A percentile compares a stretch with the other conserved stretches of the same genome.
Conservation (phyloP, 2,113 vertebrate genomes). For the Tachysurus vachellii region DNA sequence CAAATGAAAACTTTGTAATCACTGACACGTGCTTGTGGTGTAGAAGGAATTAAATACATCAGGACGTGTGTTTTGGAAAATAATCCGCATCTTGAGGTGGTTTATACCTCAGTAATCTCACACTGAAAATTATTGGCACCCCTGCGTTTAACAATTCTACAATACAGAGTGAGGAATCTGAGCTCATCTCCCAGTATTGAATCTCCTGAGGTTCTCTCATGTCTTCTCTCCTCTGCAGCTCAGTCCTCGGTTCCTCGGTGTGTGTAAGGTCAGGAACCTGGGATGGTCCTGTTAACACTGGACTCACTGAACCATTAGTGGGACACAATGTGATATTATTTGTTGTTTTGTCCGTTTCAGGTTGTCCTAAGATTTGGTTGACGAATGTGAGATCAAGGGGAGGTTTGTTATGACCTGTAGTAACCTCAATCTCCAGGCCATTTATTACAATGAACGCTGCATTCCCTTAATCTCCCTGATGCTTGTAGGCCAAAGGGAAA, state of each 20-base stretch:
- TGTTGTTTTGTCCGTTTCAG: background rate
- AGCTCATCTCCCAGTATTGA: background rate
- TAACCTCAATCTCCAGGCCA: background rate
- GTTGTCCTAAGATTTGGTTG: background rate
- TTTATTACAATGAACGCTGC: background rate
- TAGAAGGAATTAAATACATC: background rate
- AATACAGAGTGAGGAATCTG: background rate
- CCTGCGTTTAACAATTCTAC: background rate
- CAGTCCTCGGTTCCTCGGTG: background rate
- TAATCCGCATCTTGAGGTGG: background rate
- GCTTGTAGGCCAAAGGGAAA: constrained; percentile 24
- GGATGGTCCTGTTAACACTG: background rate
- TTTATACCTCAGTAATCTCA: background rate
- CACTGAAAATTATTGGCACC: background rate
- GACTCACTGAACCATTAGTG: background rate
- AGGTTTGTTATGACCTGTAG: background rate
- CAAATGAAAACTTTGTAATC: background rate
- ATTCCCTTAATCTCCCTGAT: background rate
- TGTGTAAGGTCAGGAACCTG: background rate
- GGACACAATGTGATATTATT: too few relatives aligned
- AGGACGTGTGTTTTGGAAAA: background rate
- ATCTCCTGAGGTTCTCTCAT: background rate
- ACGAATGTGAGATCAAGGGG: too few relatives aligned
- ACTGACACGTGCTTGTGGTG: background rate
- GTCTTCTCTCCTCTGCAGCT: background rate